Percentiles rank a stretch among this genome's conserved stretches.
Conservation (phyloP, 2,797 vertebrate species). For the Clarias pachynema region DNA sequence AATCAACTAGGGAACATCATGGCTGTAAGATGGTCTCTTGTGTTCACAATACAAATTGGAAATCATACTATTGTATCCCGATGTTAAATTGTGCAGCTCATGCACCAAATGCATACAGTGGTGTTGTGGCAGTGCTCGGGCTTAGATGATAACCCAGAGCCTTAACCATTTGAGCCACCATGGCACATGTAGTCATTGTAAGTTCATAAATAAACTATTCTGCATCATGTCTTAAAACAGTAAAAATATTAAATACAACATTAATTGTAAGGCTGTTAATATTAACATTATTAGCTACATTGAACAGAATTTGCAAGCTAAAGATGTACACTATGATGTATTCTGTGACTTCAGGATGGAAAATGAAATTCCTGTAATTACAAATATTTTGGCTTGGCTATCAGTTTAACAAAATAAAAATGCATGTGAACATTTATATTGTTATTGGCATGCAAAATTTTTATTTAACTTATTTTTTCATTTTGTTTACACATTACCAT, state of each 20-base stretch:
- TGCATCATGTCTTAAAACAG: not conserved
- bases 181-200: not conserved
- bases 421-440: not conserved
- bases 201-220: not conserved
- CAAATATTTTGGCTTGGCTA: not conserved
- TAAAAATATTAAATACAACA: not conserved
- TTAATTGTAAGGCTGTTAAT: not conserved
- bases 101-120: not conserved
- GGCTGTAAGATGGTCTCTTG: constrained; percentile 60
- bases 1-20: constrained; percentile 68
- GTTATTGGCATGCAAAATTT: not conserved
- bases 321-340: not conserved
- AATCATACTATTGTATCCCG: not conserved
- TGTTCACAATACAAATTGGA: not conserved
- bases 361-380: not conserved
- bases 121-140: not conserved
- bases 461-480: not conserved
- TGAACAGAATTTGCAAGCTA: not conserved
- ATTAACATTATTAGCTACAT: not conserved
- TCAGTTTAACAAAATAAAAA: not conserved
- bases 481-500: not conserved
- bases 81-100: not conserved
- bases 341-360: not conserved
- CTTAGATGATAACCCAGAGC: no score
- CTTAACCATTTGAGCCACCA: no score